Base-by-base conservation (phyloP, 2,113 vertebrate genomes). In the Monarcha castaneiventris region DNA sequence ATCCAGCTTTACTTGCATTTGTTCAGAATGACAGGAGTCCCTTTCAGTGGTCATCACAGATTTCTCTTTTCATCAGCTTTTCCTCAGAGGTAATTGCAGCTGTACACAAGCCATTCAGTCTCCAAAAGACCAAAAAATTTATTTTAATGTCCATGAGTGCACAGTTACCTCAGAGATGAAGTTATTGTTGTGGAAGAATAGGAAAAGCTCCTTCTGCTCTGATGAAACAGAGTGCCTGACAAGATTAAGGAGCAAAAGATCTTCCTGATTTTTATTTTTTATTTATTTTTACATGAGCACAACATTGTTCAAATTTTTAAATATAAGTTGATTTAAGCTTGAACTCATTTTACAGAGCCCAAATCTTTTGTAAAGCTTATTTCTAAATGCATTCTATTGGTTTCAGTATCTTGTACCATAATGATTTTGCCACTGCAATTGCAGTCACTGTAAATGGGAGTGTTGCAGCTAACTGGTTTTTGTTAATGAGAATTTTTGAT, bases 1-100 rank as follows among this genome's bases (percentile, higher is more conserved):
- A 96, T 90, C 90, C 88, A 95, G 92, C 85, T 94, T 97, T 86
- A 92, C 89, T 92, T 93, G 88, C 89, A 78, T 97, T 97, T 96
- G 79, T 96, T 96, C 90, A 75, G 82, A 80, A 62, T 96, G 95
- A 96, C 84, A 91, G 93, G 75, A 96, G 75, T 91, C 46, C 71
- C 48, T 97, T 93, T 96, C 94, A 97, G 72, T 86, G 90, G 81
- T 92, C 82, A 72, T 84, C 90, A 80, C 56, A 90, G 92, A 78
- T 88, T 93, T 84, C 83, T 88, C 64, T 91, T 96, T 96, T 90
- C 88, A 89, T 73, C 63, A 92, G 92, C 82, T 94, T 96, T 95
- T 94, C 68, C 73, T 95, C 61, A 84, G 90, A 95, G 68, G 93
- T 96, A 96, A 94, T 95, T 96, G 92, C 75, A 93, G 72, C 82